A percentile compares a stretch with the other conserved stretches of the same genome.
Conservation (phyloP, 2,113 vertebrate genomes). For the Poecilia latipinna region DNA sequence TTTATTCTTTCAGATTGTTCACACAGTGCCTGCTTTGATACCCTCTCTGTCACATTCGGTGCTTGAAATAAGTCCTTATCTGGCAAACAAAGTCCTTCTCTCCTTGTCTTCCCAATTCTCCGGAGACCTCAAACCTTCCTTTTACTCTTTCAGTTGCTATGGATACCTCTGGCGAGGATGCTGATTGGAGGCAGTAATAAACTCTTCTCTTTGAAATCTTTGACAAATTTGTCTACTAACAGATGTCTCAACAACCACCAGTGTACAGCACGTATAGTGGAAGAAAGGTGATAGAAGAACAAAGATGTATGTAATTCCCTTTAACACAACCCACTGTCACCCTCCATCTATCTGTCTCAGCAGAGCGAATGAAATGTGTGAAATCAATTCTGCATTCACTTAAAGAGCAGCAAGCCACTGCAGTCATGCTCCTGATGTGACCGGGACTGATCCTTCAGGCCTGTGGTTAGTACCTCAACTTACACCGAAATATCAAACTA, state of each 20-base stretch:
- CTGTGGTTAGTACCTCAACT: conserved; percentile 24
- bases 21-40: conserved; percentile 43
- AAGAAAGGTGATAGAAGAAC: conserved; percentile 47
- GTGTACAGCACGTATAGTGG: background rate
- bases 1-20: conserved; percentile 29
- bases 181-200: conserved; percentile 70
- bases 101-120: conserved; percentile 70
- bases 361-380: conserved; percentile 56
- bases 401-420: conserved; percentile 57
- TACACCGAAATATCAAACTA: conserved; percentile 15
- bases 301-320: conserved; percentile 68
- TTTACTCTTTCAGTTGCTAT: conserved; percentile 79
- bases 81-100: conserved; percentile 62
- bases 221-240: conserved; percentile 61
- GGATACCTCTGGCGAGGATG: conserved; percentile 69
- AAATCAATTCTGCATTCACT: conserved; percentile 76
- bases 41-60: conserved; percentile 56
- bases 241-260: conserved; percentile 26
- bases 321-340: conserved; percentile 62
- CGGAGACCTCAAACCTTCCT: conserved; percentile 71
- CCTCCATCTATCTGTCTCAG: conserved; percentile 56
- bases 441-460: conserved; percentile 35
- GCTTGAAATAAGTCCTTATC: conserved; percentile 55
- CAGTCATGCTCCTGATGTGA: conserved; percentile 59
- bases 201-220: conserved; percentile 63